These are phyloP conservation scores for Eriocheir sinensis DNA, from an alignment of 1,140 invertebrate species.

Conservation along the genomic window DNA sequence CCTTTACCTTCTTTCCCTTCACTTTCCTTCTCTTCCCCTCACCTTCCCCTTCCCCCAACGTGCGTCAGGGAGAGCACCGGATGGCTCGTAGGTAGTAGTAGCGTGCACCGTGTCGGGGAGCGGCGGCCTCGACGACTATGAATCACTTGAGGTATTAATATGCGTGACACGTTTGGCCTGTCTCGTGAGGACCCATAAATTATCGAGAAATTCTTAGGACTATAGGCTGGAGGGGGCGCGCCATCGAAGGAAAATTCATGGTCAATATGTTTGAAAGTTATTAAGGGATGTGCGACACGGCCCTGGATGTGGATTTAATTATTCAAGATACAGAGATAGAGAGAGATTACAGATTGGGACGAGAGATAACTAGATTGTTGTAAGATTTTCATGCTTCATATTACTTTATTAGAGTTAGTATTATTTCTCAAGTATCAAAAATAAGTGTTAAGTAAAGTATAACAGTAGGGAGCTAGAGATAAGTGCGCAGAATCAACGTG, in stretches of 20 bases:
- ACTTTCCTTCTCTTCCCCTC: too few species aligned
- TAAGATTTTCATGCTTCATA: background rate
- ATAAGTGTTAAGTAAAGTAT: too few species aligned
- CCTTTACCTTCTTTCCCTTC: too few species aligned
- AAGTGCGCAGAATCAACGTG: too few species aligned
- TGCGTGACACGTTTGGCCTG: slow-evolving; percentile 66
- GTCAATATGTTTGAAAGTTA: background rate
- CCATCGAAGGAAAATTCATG: slow-evolving; percentile 37
- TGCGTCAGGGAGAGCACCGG: background rate
- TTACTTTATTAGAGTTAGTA: too few species aligned
- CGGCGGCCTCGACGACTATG: slow-evolving; percentile 39
- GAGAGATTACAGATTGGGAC: background rate
- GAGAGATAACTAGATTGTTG: background rate
- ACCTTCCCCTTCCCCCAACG: background rate
- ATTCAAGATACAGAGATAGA: background rate
- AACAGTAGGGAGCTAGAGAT: too few species aligned
- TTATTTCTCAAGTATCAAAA: too few species aligned
- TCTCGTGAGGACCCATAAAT: slow-evolving; percentile 62
- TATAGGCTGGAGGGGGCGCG: slow-evolving; percentile 14
- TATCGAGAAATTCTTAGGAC: slow-evolving; percentile 69
- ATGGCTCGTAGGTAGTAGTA: background rate
- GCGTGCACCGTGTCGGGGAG: background rate
- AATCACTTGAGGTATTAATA: slow-evolving; percentile 61
- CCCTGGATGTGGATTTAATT: background rate
- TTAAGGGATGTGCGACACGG: background rate